These are phyloP conservation scores for Myotis myotis DNA, from an alignment of 2,797 vertebrate genomes.

Conservation along the genomic window DNA sequence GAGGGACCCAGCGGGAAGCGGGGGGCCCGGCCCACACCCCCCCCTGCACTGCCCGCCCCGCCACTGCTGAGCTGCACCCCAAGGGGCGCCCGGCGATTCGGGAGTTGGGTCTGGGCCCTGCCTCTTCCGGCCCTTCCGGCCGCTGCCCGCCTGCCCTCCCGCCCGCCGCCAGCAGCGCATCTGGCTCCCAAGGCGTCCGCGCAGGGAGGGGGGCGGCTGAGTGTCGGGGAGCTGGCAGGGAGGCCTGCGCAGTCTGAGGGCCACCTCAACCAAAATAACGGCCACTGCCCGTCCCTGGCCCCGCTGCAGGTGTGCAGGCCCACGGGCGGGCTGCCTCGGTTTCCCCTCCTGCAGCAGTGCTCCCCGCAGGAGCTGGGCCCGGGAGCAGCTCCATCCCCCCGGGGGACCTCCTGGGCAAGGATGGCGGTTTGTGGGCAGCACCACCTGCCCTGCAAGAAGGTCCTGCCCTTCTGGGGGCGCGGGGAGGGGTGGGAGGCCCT, in stretches of 20 bases:
- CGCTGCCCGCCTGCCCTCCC: neutral
- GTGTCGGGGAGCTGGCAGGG: neutral
- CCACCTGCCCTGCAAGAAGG: conserved; percentile 21
- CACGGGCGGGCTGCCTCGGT: neutral
- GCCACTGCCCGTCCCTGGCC: fast-evolving
- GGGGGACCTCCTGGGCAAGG: neutral
- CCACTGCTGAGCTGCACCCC: fast-evolving
- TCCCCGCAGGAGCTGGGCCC: neutral
- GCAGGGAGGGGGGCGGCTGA: neutral
- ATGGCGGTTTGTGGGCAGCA: conserved; percentile 53
- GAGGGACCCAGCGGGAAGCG: neutral
- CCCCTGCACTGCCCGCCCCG: fast-evolving
- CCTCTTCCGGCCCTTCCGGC: neutral
- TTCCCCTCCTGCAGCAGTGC: neutral
- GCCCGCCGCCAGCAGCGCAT: neutral
- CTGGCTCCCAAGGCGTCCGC: neutral
- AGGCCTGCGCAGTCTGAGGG: neutral
- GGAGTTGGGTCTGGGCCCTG: neutral
- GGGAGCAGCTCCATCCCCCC: neutral
- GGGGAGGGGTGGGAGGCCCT: neutral
- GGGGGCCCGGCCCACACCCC: neutral
- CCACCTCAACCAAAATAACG: neutral
- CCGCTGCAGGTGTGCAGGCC: fast-evolving
- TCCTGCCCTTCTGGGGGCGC: neutral
- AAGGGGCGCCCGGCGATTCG: neutral